Percentiles rank a stretch among this genome's conserved stretches.
These are phyloP conservation scores for Jordanella pulchra DNA, from an alignment of 2,797 vertebrate genomes.

Conservation along the genomic window DNA sequence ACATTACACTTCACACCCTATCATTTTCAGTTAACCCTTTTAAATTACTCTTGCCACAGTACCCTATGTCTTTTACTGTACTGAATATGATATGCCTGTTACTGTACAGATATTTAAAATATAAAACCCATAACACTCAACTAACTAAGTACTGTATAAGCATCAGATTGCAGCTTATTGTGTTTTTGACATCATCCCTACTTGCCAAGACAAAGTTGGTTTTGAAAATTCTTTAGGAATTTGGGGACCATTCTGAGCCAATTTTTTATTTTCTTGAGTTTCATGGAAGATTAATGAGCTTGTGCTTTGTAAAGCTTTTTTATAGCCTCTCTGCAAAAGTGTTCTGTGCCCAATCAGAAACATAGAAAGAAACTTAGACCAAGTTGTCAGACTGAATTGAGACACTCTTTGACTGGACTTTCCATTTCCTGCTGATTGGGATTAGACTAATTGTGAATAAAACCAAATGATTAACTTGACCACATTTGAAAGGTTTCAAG, in stretches of 20 bases:
- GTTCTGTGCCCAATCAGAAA: slow-evolving; percentile 68
- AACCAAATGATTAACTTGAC: slow-evolving; percentile 76
- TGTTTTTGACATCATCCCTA: slow-evolving; percentile 28
- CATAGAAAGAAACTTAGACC: slow-evolving; percentile 66
- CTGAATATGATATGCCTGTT: too few relatives aligned
- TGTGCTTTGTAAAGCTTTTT: slow-evolving; percentile 59
- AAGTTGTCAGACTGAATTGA: slow-evolving; percentile 62
- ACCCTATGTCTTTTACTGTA: neutral
- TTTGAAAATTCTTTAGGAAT: slow-evolving; percentile 50
- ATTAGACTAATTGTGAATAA: slow-evolving; percentile 78
- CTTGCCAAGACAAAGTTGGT: slow-evolving; percentile 22
- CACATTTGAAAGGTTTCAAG: slow-evolving; percentile 68
- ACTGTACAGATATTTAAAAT: slow-evolving; percentile 2
- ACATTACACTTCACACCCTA: neutral
- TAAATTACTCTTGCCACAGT: neutral
- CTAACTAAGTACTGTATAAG: slow-evolving; percentile 8
- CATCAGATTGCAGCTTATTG: slow-evolving; percentile 17
- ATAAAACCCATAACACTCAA: slow-evolving; percentile 4
- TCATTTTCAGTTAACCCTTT: neutral
- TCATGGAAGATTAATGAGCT: slow-evolving; percentile 76
- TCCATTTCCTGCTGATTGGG: slow-evolving; percentile 68
- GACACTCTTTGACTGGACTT: slow-evolving; percentile 64
- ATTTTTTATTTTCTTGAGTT: slow-evolving; percentile 64
- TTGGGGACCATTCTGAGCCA: slow-evolving; percentile 62
- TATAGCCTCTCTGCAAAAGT: slow-evolving; percentile 63